phyloP scores from a whole-genome alignment of 2,113 vertebrate genomes.

The Terrapene triunguis region DNA sequence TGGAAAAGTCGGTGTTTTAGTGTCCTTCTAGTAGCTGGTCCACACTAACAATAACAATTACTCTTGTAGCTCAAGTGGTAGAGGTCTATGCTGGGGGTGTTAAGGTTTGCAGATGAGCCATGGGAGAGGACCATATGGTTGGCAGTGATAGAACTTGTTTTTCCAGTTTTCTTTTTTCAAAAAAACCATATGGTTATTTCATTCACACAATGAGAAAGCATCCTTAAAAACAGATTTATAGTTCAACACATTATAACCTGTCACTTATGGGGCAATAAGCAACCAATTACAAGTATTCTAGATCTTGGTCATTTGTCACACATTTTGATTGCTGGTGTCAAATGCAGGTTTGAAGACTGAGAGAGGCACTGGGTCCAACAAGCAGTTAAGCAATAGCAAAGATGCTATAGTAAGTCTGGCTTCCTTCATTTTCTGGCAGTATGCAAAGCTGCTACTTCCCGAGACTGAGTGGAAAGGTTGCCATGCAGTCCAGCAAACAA shows the following conservation, averaged over 20 bases:
- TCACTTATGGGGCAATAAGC: background rate
- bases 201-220: background rate
- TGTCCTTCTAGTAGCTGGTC: background rate
- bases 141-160: background rate
- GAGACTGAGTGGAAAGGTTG: background rate
- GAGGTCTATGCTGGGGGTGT: background rate
- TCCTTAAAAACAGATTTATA: background rate
- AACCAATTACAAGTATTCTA: accelerated
- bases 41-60: background rate
- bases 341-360: background rate
- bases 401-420: background rate
- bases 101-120: background rate
- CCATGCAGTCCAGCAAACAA: background rate
- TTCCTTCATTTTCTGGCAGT: background rate
- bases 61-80: background rate
- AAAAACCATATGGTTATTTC: background rate
- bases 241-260: background rate
- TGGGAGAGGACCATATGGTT: background rate
- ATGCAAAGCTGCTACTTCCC: background rate
- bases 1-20: background rate
- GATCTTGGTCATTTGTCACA: background rate
- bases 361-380: background rate
- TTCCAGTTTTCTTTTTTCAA: accelerated
- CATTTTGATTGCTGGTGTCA: background rate
- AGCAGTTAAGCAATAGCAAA: background rate